Conservation (phyloP, 2,888 invertebrate genomes). For the Mythimna vitellina region DNA sequence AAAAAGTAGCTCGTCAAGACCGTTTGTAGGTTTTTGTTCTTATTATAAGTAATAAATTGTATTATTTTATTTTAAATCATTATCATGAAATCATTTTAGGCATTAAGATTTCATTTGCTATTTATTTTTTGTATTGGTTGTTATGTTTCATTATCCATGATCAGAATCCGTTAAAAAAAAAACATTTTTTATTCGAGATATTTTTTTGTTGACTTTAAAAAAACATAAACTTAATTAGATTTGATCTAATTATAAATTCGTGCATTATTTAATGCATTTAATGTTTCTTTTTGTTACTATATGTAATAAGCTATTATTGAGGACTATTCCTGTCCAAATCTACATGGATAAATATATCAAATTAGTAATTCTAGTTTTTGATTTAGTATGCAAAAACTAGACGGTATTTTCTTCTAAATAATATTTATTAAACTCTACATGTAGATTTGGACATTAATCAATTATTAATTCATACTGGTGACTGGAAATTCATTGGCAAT, state of each 20-base stretch:
- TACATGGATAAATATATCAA: conserved; percentile 23
- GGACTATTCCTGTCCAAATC: conserved; percentile 39
- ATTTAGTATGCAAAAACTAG: conserved; percentile 24
- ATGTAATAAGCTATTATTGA: background rate
- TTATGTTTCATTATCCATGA: background rate
- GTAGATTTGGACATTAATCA: conserved; percentile 42
- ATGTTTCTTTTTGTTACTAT: conserved; percentile 18
- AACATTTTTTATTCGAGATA: no score
- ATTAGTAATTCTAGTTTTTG: conserved; percentile 39
- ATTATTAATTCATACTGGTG: conserved; percentile 12
- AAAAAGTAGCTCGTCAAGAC: conserved; percentile 15
- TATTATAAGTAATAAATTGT: conserved; percentile 11
- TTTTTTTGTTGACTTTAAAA: no score
- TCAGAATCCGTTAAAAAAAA: background rate
- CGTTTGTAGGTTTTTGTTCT: background rate
- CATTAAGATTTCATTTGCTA: background rate
- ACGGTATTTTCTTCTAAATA: conserved; percentile 41
- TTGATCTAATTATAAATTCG: conserved; percentile 47
- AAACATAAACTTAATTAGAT: conserved; percentile 46
- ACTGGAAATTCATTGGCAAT: background rate
- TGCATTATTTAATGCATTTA: conserved; percentile 58
- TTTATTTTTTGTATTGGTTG: conserved; percentile 4
- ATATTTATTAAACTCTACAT: conserved; percentile 24
- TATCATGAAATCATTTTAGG: background rate
- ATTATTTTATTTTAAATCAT: conserved; percentile 20